phyloP scores from a whole-genome alignment of 2,113 vertebrate genomes.

The Halcyon malimbica region DNA sequence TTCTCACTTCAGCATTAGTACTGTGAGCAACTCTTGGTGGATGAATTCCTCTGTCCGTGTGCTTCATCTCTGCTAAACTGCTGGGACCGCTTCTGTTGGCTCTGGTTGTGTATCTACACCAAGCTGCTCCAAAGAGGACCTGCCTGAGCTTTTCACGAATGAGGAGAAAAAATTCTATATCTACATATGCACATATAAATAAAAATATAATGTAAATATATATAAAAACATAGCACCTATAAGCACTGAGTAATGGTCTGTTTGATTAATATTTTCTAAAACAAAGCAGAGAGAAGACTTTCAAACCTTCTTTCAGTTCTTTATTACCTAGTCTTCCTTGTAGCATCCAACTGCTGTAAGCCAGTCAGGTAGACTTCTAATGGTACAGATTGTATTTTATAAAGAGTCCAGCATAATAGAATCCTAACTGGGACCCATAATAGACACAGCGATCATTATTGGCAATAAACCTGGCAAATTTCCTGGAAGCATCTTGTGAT shows the following conservation, averaged over 20 bases:
- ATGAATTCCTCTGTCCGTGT: neutral
- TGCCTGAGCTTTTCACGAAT: neutral
- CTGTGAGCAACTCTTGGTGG: neutral
- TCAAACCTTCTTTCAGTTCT: neutral
- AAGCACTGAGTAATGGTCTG: neutral
- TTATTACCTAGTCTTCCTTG: neutral
- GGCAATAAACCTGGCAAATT: constrained; percentile 30
- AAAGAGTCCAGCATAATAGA: neutral
- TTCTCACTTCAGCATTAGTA: neutral
- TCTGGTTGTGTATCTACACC: neutral
- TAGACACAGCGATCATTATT: constrained; percentile 10
- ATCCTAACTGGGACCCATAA: neutral
- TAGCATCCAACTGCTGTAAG: neutral
- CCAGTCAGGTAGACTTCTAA: neutral
- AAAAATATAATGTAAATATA: neutral
- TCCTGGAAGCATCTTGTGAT: constrained; percentile 2
- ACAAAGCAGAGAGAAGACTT: neutral
- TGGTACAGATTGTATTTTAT: constrained; percentile 9
- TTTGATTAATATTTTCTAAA: neutral
- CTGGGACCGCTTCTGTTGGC: neutral
- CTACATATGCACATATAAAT: neutral
- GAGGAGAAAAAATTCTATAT: neutral
- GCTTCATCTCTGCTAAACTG: neutral
- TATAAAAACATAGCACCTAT: neutral
- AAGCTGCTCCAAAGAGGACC: neutral